Base-by-base conservation (phyloP, 1,140 invertebrate genomes). In the Anastrepha obliqua region DNA sequence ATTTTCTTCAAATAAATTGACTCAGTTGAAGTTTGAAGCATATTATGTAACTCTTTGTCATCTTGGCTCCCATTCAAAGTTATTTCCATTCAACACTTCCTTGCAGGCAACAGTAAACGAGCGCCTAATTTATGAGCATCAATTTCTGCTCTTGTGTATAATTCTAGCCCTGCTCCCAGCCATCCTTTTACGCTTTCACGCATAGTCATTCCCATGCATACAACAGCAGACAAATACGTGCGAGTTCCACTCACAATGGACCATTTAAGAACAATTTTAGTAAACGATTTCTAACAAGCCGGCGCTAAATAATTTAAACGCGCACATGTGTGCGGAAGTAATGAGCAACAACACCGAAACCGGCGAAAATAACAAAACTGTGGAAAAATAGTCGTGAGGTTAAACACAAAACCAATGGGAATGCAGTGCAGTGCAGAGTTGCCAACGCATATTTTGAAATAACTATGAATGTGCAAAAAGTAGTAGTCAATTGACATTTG, bases 281-380 rank as follows among this genome's bases (percentile, higher is more conserved):
- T 67, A 67, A 67, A 67, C 29, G 65, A 39, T 67, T 67, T 67
- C 65, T 67, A 67, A 67, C 65, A 67, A 67, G 65, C 65, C 20
- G 11, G 20, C 39, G 29, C 29, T 67, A 39, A 67, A 67, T 67
- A 67, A 67, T 67, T 67, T 67, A 67, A 67, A 39, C 65, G 29
- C 65, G 13, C 65, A 67, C 65, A 67, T 67, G 65, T 42, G 29
- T 13, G 39, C 29, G 29, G 5, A 29, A 67, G 39, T 64, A 67
- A 39, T 67, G 65, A 39, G 20, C 65, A 6, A 67, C 9, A 67
- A 39, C 29, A 42, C 29, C 11, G 13, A 42, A 39, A 62, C 11
- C 9, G 60, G 13, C 29, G 1, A 29, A 29, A 29, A 29, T 29
- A 67, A 29, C 13, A 42, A 64, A 64, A n/a, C 62, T 67, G 20